Evolutionary conservation across 2,797 vertebrate genomes (phyloP).

Genomic region (Lindbergichthys nudifrons): DNA sequence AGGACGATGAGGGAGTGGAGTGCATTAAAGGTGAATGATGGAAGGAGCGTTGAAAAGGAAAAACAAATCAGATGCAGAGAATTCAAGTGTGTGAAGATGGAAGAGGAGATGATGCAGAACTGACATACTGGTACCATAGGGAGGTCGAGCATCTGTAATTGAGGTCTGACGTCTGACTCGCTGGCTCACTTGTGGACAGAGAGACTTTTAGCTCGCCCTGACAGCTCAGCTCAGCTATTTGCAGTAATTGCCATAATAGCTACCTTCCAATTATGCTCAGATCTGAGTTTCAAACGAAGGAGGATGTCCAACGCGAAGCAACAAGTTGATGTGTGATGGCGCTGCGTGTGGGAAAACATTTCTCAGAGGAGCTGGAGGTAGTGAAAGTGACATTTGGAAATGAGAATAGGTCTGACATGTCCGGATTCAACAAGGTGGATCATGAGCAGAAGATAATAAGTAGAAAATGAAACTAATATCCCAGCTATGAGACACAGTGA

Average conservation of each 20-base stretch:
- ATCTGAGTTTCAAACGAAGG: slow-evolving; percentile 51
- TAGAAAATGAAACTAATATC: slow-evolving; percentile 9
- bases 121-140: slow-evolving; percentile 43
- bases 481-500: not conserved
- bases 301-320: slow-evolving; percentile 60
- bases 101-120: slow-evolving; percentile 21
- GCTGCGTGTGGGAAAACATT: slow-evolving; percentile 46
- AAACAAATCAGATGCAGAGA: slow-evolving; percentile 25
- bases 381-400: slow-evolving; percentile 66
- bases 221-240: slow-evolving; percentile 80
- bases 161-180: slow-evolving; percentile 44
- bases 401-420: slow-evolving; percentile 27
- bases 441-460: not conserved
- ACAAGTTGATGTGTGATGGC: slow-evolving; percentile 42
- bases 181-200: slow-evolving; percentile 47
- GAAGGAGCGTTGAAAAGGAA: not conserved
- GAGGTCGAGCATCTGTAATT: slow-evolving; percentile 50
- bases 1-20: not conserved
- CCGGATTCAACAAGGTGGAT: slow-evolving; percentile 22
- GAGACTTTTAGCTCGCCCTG: slow-evolving; percentile 55
- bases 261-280: slow-evolving; percentile 69
- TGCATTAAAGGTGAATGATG: not conserved
- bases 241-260: slow-evolving; percentile 84
- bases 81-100: slow-evolving; percentile 22
- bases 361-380: slow-evolving; percentile 24